Conservation (phyloP, 30 jellyfish, hydroid and myxozoan genomes). For the Haliclystus octoradiatus region DNA sequence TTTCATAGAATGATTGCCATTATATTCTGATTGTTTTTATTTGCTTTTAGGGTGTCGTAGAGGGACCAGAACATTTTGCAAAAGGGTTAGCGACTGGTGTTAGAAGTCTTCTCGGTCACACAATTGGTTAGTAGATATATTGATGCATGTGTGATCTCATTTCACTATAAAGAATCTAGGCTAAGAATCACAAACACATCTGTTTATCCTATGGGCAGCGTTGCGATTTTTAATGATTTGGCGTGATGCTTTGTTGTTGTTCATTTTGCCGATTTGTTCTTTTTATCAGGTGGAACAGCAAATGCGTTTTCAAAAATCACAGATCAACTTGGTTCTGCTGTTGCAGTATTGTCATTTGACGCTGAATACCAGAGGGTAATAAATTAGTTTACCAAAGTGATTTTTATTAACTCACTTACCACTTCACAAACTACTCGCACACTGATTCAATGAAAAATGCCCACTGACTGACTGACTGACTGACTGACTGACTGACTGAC, state of each 20-base stretch:
- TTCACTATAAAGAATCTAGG: too few relatives aligned
- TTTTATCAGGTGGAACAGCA: constrained; percentile 22
- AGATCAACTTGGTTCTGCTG: constrained; percentile 36
- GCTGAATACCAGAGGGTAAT: constrained; percentile 27
- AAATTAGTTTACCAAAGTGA: not conserved
- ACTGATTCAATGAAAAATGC: too few relatives aligned
- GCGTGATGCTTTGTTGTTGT: too few relatives aligned
- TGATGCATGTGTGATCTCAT: too few relatives aligned
- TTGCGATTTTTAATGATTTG: too few relatives aligned
- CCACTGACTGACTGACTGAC: too few relatives aligned
- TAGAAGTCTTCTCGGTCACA: constrained; percentile 58
- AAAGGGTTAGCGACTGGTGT: constrained; percentile 61
- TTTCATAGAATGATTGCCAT: not conserved
- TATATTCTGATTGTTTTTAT: not conserved
- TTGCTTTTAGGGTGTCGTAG: constrained; percentile 40
- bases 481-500: too few relatives aligned
- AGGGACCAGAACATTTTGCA: constrained; percentile 54
- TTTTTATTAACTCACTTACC: not conserved
- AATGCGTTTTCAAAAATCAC: constrained; percentile 26
- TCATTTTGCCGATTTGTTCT: not conserved
- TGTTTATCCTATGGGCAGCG: too few relatives aligned
- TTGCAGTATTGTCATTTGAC: constrained; percentile 39
- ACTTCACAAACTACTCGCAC: too few relatives aligned
- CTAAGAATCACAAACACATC: too few relatives aligned
- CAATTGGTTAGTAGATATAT: constrained; percentile 41